Evolutionary conservation across 2,113 vertebrate species (phyloP).

Genomic region (Narcine bancroftii): DNA sequence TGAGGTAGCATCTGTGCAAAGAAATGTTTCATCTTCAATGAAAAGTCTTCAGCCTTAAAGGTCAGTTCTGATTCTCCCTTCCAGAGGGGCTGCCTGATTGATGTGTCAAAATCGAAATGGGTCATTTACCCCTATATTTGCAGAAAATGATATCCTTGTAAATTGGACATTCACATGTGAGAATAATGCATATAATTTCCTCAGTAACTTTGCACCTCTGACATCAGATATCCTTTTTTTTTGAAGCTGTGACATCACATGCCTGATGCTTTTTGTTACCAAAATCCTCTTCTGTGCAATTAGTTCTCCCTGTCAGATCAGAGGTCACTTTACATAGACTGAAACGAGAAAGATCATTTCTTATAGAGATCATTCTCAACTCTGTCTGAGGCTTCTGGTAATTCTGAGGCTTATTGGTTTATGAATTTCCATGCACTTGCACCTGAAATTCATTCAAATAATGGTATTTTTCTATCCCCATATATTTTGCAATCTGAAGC

Average conservation of each 20-base stretch:
- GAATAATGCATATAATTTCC: not conserved
- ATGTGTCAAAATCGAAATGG: slow-evolving; percentile 1
- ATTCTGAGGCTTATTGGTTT: not conserved
- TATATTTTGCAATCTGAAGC: not conserved
- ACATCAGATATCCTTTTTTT: slow-evolving; percentile 10
- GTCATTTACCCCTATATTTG: not conserved
- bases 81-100: no score
- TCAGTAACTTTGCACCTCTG: slow-evolving; percentile 2
- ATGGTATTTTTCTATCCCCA: not conserved
- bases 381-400: not conserved
- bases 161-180: not conserved
- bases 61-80: no score
- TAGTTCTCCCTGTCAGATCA: no score
- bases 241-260: not conserved
- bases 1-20: no score
- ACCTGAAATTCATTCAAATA: no score
- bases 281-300: not conserved
- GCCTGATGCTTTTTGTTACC: not conserved
- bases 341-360: not conserved
- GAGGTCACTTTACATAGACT: not conserved
- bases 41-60: no score
- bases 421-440: not conserved
- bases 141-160: slow-evolving; percentile 4
- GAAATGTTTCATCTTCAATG: no score
- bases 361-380: not conserved